Conservation (phyloP, 2,797 vertebrate genomes). For the Lutjanus argentimaculatus region DNA sequence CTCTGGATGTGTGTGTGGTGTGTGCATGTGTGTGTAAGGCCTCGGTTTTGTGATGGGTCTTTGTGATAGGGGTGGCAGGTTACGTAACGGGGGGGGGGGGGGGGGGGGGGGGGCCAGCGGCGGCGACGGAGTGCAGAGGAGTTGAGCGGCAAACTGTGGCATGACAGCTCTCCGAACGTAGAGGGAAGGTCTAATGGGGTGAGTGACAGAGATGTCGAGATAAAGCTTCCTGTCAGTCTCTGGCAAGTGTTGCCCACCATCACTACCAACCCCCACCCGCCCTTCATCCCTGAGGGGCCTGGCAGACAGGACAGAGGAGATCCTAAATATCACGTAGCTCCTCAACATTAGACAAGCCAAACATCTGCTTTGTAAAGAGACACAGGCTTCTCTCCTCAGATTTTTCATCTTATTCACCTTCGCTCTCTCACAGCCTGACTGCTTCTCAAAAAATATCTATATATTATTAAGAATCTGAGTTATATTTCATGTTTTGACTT, state of each 20-base stretch:
- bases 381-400: background rate
- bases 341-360: slow-evolving; percentile 48
- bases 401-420: slow-evolving; percentile 2
- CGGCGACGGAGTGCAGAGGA: slow-evolving; percentile 15
- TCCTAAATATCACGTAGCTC: slow-evolving; percentile 54
- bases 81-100: slow-evolving; percentile 63
- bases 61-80: slow-evolving; percentile 73
- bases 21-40: slow-evolving; percentile 42
- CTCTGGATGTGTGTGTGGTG: slow-evolving; percentile 29
- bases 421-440: background rate
- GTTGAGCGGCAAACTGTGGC: slow-evolving; percentile 61
- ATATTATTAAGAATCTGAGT: slow-evolving; percentile 5
- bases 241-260: slow-evolving; percentile 57
- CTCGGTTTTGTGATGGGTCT: slow-evolving; percentile 59
- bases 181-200: slow-evolving; percentile 68
- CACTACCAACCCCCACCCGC: slow-evolving; percentile 33
- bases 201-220: slow-evolving; percentile 79
- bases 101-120: background rate
- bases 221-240: slow-evolving; percentile 77
- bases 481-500: slow-evolving; percentile 17
- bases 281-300: slow-evolving; percentile 48
- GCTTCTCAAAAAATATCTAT: background rate
- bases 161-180: slow-evolving; percentile 70
- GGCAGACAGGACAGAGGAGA: slow-evolving; percentile 57
- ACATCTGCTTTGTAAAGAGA: slow-evolving; percentile 56